These are phyloP conservation scores for Spheniscus humboldti DNA, from an alignment of 2,797 vertebrate genomes.

Conservation along the genomic window DNA sequence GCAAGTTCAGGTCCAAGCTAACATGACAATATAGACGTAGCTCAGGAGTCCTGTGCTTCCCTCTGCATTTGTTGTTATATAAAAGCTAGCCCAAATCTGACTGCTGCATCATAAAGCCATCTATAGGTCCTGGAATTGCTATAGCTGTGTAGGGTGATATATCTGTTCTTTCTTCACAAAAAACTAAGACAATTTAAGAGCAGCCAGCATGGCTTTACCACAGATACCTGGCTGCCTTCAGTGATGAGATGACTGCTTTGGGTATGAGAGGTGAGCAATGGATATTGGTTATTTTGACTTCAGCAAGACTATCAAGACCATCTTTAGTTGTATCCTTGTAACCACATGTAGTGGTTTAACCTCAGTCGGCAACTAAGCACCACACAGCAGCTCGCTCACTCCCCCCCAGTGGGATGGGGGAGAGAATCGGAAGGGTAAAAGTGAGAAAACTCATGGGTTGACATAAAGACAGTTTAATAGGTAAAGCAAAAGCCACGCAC, in stretches of 20 bases:
- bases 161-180: neutral
- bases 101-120: neutral
- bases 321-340: neutral
- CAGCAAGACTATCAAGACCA: neutral
- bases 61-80: neutral
- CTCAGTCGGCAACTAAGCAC: too few species aligned
- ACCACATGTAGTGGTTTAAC: neutral
- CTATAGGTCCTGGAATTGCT: neutral
- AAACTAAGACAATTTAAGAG: neutral
- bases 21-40: neutral
- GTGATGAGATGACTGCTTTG: neutral
- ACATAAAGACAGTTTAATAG: too few species aligned
- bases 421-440: too few species aligned
- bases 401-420: too few species aligned
- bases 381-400: too few species aligned
- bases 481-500: too few species aligned
- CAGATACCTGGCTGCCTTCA: neutral
- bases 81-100: neutral
- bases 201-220: neutral
- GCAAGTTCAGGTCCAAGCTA: neutral
- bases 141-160: neutral
- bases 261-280: neutral
- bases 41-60: neutral
- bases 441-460: too few species aligned
- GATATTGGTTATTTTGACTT: neutral